Evolutionary conservation across 2,888 invertebrate genomes (phyloP), one percentile per base, ranked within the genome.

Genomic region (Andrena praecox): DNA sequence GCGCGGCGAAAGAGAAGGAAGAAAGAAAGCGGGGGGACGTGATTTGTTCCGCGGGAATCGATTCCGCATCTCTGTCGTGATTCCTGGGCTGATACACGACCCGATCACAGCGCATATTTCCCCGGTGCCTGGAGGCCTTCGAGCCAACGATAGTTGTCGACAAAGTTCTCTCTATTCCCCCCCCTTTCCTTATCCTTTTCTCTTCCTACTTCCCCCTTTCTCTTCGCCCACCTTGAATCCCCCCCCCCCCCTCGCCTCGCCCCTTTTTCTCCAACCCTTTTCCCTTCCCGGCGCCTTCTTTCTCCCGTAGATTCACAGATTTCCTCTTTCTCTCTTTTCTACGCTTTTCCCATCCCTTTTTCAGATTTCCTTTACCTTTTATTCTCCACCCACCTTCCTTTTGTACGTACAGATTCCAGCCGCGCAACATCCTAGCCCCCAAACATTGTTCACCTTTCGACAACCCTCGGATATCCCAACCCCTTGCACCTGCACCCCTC

Each of bases 51-150:
- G 31, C 59, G 75, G 27, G 71, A 82, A 84, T 84, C 84, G 82
- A 84, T 84, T 84, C 71, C 54, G 16, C 62, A 56, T 82, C 77
- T 77, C 54, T 75, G 74, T 67, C 82, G 78, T 52, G 82, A 82
- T 84, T 82, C 71, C 71, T 52, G 35, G 59, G 60, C 71, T 69
- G 84, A 84, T 84, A 84, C 78, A 82, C 71, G 75, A 56, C 48
- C 35, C 74, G 80, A 84, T 84, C 84, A 68, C 77, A n/a, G 71
- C 42, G 80, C 84, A 84, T 84, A 84, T 80, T 85, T 85, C 84
- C 85, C 85, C 52, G 71, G 77, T 85, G 74, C 77, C 85, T 74
- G 63, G 64, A 68, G 80, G 84, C 75, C n/a, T 70, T 50, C 69
- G 16, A 75, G 48, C 70, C 71, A 63, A n/a, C 69, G 77, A 79